Percentiles rank a stretch among this genome's conserved stretches.
Evolutionary conservation across 1,140 invertebrate genomes (phyloP).

Genomic region (Drosophila eugracilis): DNA sequence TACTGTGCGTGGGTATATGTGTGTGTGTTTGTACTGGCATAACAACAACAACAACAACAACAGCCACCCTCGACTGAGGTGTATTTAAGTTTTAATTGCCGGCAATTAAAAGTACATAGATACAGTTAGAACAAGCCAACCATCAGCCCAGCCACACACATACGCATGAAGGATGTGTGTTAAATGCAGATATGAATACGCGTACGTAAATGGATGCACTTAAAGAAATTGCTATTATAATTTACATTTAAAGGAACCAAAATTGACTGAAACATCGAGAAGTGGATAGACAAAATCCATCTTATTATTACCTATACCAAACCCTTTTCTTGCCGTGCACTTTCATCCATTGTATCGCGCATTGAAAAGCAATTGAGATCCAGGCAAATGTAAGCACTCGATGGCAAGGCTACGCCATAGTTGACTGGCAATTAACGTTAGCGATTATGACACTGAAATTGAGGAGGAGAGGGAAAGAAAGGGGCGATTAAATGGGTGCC

Average conservation of each 20-base stretch:
- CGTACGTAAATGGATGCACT: conserved; percentile 9
- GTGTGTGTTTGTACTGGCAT: background rate
- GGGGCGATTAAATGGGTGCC: background rate
- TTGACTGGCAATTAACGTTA: conserved; percentile 44
- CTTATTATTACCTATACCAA: too few relatives aligned
- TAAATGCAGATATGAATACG: conserved; percentile 47
- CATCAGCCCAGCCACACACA: conserved; percentile 10
- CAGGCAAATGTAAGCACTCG: conserved; percentile 36
- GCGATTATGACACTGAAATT: conserved; percentile 31
- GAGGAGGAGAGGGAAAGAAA: background rate
- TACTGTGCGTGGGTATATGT: background rate
- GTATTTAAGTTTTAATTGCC: conserved; percentile 84
- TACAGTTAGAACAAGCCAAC: conserved; percentile 50
- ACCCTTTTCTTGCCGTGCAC: conserved; percentile 22
- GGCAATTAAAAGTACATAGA: conserved; percentile 82
- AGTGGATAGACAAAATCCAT: too few relatives aligned
- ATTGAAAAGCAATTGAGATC: conserved; percentile 50
- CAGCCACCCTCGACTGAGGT: conserved; percentile 28
- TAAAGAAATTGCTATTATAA: background rate
- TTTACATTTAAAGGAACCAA: too few relatives aligned
- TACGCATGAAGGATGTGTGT: conserved; percentile 35
- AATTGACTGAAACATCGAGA: too few relatives aligned
- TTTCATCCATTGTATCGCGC: conserved; percentile 19
- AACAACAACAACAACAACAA: conserved; percentile 12
- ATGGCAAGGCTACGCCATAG: conserved; percentile 23